Base-by-base conservation (phyloP, 2,888 invertebrate species). In the Neoaliturus tenellus region DNA sequence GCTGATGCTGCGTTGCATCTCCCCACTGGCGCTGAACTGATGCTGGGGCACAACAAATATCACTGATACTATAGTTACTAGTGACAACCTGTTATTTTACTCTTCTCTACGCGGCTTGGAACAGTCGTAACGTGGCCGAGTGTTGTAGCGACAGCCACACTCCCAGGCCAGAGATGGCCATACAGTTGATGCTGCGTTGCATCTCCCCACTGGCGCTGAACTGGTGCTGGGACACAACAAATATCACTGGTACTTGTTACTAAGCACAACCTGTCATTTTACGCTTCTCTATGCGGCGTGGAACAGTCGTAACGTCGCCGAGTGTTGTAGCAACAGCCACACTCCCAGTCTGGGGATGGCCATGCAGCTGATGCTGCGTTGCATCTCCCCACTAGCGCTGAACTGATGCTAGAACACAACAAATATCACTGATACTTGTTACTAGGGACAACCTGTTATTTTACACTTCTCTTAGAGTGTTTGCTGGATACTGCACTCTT, bases 111-210 rank as follows among this genome's bases (percentile, higher is more conserved):
- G 93, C 92, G 82, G 96, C 95, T 91, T 98, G 96, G 91, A 96
- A 98, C 88, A 98, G 95, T 88, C 96, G 94, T 83, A 99, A 93
- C 85, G 96, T 94, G 1, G 98, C 96, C 82, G 97, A 97, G 91
- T 97, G 96, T 90, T 97, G 96, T 85, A 97, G 92, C 0, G 98
- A 96, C 86, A 98, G 93, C 98, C 98, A 98, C 58, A 98, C 96
- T 10, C 95, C 95, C 84, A 96, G 94, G 41, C 96, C 96, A n/a
- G 94, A 93, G 28, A 94, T 93, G 17, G 95, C 95, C 88, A 97
- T 93, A 89, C 95, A 95, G 85, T 96, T 96, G 85, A 98, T 96
- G 23, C 95, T 94, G 88, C 96, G 95, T 87, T 90, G 91, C 48
- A 93, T 92, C 89, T 96, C 96, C 80, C 93, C 93, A 89, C 94